Percentiles rank a stretch among this genome's conserved stretches.
These are phyloP conservation scores for Daphoenositta chrysoptera DNA, from an alignment of 2,113 vertebrate species.

Conservation along the genomic window DNA sequence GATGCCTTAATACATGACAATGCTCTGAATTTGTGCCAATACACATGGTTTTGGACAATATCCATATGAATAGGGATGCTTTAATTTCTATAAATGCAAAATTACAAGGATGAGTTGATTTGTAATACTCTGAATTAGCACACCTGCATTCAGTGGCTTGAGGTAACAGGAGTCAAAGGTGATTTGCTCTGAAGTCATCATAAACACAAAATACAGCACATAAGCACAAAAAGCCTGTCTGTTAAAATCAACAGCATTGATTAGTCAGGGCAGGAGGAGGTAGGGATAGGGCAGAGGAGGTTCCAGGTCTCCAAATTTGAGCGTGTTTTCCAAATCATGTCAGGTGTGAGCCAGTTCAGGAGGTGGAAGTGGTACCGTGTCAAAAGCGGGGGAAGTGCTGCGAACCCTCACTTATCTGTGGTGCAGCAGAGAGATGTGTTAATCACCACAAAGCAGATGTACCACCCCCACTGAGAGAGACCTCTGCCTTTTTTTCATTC, in stretches of 20 bases:
- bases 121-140: not conserved
- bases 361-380: not conserved
- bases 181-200: not conserved
- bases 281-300: not conserved
- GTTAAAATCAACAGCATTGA: not conserved
- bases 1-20: not conserved
- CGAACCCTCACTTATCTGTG: accelerated
- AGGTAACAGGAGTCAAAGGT: not conserved
- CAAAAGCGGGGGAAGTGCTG: accelerated
- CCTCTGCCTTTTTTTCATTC: not conserved
- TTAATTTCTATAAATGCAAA: not conserved
- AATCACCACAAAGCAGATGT: not conserved
- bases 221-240: not conserved
- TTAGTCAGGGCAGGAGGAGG: not conserved
- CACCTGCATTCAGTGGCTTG: not conserved
- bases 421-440: not conserved
- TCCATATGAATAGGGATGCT: not conserved
- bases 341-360: not conserved
- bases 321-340: not conserved
- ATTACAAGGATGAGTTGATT: not conserved
- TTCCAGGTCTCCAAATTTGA: not conserved
- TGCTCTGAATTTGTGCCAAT: not conserved
- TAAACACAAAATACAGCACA: not conserved
- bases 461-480: not conserved
- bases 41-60: not conserved